Conservation (phyloP, 2,797 vertebrate species). For the Mus minutoides region DNA sequence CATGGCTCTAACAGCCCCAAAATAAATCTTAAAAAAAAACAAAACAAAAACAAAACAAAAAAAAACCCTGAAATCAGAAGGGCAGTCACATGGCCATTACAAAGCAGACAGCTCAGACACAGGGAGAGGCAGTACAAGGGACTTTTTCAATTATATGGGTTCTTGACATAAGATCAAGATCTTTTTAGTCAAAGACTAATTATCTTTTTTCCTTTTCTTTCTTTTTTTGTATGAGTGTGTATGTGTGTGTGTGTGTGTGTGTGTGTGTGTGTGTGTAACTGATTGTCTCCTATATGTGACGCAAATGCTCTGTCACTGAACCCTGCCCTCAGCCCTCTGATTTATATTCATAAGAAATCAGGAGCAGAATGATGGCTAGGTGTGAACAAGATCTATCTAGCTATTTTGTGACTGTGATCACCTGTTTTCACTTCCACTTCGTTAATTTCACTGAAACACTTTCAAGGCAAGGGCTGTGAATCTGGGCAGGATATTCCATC, state of each 20-base stretch:
- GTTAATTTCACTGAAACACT: not conserved
- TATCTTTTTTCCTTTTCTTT: not conserved
- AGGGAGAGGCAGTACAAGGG: too few relatives aligned
- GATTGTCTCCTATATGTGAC: too few relatives aligned
- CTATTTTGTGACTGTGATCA: not conserved
- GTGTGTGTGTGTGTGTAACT: too few relatives aligned
- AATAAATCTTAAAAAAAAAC: not conserved
- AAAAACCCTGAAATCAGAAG: not conserved
- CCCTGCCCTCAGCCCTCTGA: not conserved
- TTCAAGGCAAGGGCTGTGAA: not conserved
- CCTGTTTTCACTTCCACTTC: not conserved
- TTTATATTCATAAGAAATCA: not conserved
- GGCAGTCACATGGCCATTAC: not conserved
- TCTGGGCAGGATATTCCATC: not conserved
- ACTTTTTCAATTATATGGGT: not conserved
- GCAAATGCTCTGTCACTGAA: not conserved
- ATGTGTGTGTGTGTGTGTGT: too few relatives aligned
- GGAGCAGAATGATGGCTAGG: not conserved
- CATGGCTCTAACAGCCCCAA: not conserved
- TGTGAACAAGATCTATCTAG: not conserved
- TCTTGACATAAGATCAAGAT: not conserved
- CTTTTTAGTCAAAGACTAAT: constrained; percentile 19
- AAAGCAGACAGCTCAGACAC: not conserved
- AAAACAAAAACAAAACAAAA: too few relatives aligned
- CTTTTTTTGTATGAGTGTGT: not conserved